These are phyloP conservation scores for Eupithecia insigniata DNA, from an alignment of 2,888 invertebrate species.

Conservation along the genomic window DNA sequence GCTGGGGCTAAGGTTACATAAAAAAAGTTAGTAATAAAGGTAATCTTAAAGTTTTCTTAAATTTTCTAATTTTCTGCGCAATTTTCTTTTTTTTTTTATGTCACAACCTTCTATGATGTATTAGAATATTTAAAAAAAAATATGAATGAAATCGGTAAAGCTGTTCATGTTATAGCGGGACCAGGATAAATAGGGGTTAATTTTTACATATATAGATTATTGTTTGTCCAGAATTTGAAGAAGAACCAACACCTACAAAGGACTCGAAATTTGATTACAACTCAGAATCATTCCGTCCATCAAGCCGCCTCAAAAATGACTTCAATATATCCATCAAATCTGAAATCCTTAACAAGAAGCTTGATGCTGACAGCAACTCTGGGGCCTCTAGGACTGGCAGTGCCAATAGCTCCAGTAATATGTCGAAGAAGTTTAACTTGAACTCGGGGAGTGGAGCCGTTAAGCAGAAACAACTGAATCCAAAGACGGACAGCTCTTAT, in stretches of 20 bases:
- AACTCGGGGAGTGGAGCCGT: constrained; percentile 51
- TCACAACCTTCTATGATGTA: too few relatives aligned
- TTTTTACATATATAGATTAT: too few relatives aligned
- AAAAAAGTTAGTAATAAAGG: too few relatives aligned
- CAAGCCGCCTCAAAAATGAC: constrained; percentile 73
- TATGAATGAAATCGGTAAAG: too few relatives aligned
- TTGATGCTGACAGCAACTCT: constrained; percentile 57
- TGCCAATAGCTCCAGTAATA: constrained; percentile 76
- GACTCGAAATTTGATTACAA: constrained; percentile 68
- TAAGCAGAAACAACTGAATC: constrained; percentile 63
- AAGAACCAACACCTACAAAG: constrained; percentile 61
- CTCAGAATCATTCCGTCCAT: constrained; percentile 72
- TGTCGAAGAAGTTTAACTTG: constrained; percentile 77
- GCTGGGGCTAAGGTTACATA: too few relatives aligned
- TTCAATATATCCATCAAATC: constrained; percentile 79
- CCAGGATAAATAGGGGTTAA: too few relatives aligned
- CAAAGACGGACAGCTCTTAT: constrained; percentile 78
- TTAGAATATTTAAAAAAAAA: too few relatives aligned
- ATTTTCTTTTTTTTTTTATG: too few relatives aligned
- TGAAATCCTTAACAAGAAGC: constrained; percentile 64
- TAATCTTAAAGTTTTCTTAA: too few relatives aligned
- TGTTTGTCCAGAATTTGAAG: constrained; percentile 59
- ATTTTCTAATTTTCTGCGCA: too few relatives aligned
- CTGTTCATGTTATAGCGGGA: too few relatives aligned
- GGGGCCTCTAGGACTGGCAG: constrained; percentile 69